A percentile compares a stretch with the other conserved stretches of the same genome.
Evolutionary conservation across 2,797 vertebrate species (phyloP).

Genomic region (Cyclura pinguis): DNA sequence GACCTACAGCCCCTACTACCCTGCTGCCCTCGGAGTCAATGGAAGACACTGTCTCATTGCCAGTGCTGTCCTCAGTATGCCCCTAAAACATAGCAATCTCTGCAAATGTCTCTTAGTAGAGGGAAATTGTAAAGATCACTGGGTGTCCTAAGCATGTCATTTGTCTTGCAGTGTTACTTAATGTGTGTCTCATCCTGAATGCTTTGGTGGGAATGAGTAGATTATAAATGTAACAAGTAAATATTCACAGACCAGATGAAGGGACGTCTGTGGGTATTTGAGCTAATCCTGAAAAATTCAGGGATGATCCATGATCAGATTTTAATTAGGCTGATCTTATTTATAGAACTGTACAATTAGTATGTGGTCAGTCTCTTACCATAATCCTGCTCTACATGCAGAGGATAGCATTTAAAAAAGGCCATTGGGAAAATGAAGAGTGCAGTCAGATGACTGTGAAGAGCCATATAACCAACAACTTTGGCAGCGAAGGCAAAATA

Average conservation of each 20-base stretch:
- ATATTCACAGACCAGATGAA: neutral
- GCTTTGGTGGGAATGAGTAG: neutral
- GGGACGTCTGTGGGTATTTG: neutral
- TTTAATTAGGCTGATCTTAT: neutral
- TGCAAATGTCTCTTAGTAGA: neutral
- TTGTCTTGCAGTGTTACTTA: neutral
- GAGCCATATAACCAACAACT: neutral
- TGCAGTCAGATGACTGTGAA: neutral
- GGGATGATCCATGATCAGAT: neutral
- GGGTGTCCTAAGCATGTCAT: neutral
- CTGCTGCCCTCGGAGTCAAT: neutral
- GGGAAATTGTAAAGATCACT: neutral
- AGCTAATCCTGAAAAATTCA: neutral
- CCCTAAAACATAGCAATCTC: neutral
- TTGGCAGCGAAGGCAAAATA: neutral
- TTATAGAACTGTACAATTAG: neutral
- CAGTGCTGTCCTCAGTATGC: neutral
- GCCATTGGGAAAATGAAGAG: neutral
- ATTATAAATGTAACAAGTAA: neutral
- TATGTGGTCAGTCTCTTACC: neutral
- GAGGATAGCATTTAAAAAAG: neutral
- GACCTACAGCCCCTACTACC: neutral
- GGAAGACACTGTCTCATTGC: neutral
- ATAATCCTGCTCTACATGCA: neutral
- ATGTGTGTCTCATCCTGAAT: neutral